These are phyloP conservation scores for Steinernema scapterisci DNA, from an alignment of 2,888 invertebrate species.

Conservation along the genomic window DNA sequence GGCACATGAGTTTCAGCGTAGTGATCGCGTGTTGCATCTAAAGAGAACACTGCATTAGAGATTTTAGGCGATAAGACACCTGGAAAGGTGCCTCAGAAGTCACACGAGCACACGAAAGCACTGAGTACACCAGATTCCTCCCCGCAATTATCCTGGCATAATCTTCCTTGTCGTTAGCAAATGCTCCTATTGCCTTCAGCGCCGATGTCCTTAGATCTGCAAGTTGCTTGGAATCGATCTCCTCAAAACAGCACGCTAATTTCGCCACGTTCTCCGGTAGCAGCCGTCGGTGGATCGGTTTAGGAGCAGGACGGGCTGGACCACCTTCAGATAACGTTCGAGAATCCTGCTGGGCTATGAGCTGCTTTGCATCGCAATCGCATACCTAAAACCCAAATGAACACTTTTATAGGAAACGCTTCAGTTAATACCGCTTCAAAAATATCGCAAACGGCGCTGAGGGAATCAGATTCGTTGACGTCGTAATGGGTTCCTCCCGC, in stretches of 20 bases:
- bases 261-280: not conserved
- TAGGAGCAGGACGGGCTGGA: not conserved
- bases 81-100: not conserved
- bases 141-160: not conserved
- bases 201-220: not conserved
- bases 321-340: not conserved
- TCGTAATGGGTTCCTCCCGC: not conserved
- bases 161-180: not conserved
- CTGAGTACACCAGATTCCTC: not conserved
- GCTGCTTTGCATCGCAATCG: not conserved
- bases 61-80: no score
- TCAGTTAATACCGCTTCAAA: conserved; percentile 20
- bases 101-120: not conserved
- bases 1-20: conserved; percentile 50
- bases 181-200: conserved; percentile 9
- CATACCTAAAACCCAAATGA: not conserved
- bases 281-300: not conserved
- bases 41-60: conserved; percentile 27
- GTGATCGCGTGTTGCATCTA: conserved; percentile 54
- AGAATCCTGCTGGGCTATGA: not conserved
- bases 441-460: not conserved
- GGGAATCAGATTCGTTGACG: not conserved
- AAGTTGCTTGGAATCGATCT: not conserved
- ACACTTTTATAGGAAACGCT: not conserved
- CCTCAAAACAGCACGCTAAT: not conserved